Percentiles rank a stretch among this genome's conserved stretches.
phyloP scores from a whole-genome alignment of 1,140 invertebrate genomes.

The Ostrea denselamellosa region DNA sequence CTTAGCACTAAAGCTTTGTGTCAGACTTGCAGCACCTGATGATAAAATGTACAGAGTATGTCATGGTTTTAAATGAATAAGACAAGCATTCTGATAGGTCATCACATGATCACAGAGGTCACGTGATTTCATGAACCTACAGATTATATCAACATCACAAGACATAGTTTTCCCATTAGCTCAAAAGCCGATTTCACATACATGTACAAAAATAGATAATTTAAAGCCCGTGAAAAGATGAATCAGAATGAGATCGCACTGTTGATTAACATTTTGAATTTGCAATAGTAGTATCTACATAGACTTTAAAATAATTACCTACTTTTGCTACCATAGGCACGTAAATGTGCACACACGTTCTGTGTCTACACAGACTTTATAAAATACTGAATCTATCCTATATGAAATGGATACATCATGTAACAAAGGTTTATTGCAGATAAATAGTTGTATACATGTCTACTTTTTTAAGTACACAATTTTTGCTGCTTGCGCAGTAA shows the following conservation, averaged over 20 bases:
- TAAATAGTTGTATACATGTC: slow-evolving; percentile 11
- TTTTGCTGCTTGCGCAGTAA: background rate
- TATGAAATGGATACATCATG: background rate
- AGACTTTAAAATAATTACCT: background rate
- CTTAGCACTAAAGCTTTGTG: slow-evolving; percentile 25
- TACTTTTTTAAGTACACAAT: slow-evolving; percentile 8
- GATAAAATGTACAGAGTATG: background rate
- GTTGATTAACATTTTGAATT: background rate
- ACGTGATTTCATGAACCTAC: background rate
- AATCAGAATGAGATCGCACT: background rate
- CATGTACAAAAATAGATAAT: slow-evolving; percentile 22
- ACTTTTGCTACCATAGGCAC: background rate
- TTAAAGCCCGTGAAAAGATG: slow-evolving; percentile 17
- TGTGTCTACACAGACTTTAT: background rate
- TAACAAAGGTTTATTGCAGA: slow-evolving; percentile 29
- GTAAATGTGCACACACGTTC: background rate
- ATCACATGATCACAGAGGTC: background rate
- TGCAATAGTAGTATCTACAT: background rate
- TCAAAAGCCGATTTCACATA: background rate
- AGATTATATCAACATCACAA: background rate
- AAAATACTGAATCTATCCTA: slow-evolving; percentile 26
- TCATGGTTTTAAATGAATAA: slow-evolving; percentile 3
- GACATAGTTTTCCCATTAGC: background rate
- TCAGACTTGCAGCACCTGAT: background rate
- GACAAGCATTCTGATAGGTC: background rate